Percentiles rank a stretch among this genome's conserved stretches.
Evolutionary conservation across 2,113 vertebrate species (phyloP).

Genomic region (Sinocyclocheilus maitianheensis): DNA sequence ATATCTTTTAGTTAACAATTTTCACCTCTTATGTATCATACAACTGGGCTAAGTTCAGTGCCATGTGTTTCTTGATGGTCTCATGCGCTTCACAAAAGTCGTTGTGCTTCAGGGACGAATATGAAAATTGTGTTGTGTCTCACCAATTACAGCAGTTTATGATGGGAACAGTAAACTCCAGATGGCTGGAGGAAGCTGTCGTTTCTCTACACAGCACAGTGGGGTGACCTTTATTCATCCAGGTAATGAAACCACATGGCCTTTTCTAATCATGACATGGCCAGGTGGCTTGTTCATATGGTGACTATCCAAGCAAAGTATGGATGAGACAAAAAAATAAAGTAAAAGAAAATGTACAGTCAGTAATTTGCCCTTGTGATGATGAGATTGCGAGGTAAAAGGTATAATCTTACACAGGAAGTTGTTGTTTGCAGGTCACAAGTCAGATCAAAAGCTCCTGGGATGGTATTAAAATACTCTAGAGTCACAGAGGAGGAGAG

Average conservation of each 20-base stretch:
- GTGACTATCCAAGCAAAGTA: neutral
- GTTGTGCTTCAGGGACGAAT: neutral
- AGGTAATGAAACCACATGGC: constrained; percentile 21
- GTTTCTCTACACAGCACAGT: neutral
- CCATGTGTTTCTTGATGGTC: neutral
- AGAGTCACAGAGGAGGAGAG: neutral
- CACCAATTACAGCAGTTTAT: constrained; percentile 33
- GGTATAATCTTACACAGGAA: neutral
- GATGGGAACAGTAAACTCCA: constrained; percentile 29
- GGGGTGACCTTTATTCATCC: constrained; percentile 31
- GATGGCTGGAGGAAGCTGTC: constrained; percentile 8
- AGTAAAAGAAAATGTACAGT: neutral
- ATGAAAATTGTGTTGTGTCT: constrained; percentile 23
- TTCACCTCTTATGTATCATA: neutral
- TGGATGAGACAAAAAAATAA: neutral
- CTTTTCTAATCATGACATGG: constrained; percentile 28
- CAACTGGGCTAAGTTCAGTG: neutral
- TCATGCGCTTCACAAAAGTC: neutral
- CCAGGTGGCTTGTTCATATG: constrained; percentile 27
- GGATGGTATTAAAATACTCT: constrained; percentile 14
- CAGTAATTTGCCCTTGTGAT: neutral
- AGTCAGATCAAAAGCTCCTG: constrained; percentile 36
- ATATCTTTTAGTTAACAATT: neutral
- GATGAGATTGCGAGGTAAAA: neutral
- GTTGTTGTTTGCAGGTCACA: neutral